phyloP scores from a whole-genome alignment of 2,888 invertebrate genomes.

The Platycheirus albimanus region DNA sequence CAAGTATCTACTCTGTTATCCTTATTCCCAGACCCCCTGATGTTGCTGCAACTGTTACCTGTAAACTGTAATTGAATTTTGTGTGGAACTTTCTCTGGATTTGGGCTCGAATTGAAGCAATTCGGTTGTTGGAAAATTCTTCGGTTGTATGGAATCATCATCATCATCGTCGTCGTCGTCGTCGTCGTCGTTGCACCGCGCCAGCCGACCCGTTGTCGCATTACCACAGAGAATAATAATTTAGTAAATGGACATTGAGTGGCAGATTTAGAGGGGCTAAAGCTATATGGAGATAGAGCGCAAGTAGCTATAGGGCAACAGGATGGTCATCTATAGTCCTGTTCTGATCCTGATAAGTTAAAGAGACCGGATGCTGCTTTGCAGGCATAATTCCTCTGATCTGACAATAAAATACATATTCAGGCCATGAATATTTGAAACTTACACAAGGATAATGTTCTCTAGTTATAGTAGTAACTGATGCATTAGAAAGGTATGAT shows the following conservation, averaged over 20 bases:
- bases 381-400: constrained; percentile 43
- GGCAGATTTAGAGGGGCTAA: constrained; percentile 57
- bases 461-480: not conserved
- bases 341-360: constrained; percentile 35
- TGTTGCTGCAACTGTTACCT: constrained; percentile 23
- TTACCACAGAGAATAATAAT: constrained; percentile 73
- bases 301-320: constrained; percentile 10
- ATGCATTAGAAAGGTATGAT: constrained; percentile 41
- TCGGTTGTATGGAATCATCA: constrained; percentile 7
- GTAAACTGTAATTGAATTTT: constrained; percentile 73
- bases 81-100: constrained; percentile 48
- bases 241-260: constrained; percentile 74
- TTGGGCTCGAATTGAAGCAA: constrained; percentile 15
- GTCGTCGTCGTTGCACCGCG: not conserved
- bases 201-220: constrained; percentile 55
- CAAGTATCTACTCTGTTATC: constrained; percentile 11
- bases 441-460: constrained; percentile 47
- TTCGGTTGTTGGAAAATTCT: constrained; percentile 44
- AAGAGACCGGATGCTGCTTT: constrained; percentile 43
- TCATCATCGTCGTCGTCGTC: too few species aligned
- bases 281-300: not conserved
- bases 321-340: constrained; percentile 47
- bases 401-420: constrained; percentile 36
- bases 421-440: constrained; percentile 39
- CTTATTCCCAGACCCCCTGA: not conserved